Percentiles rank a stretch among this genome's conserved stretches.
These are phyloP conservation scores for Tenualosa thibaudeaui DNA, from an alignment of 2,797 vertebrate genomes.

Conservation along the genomic window DNA sequence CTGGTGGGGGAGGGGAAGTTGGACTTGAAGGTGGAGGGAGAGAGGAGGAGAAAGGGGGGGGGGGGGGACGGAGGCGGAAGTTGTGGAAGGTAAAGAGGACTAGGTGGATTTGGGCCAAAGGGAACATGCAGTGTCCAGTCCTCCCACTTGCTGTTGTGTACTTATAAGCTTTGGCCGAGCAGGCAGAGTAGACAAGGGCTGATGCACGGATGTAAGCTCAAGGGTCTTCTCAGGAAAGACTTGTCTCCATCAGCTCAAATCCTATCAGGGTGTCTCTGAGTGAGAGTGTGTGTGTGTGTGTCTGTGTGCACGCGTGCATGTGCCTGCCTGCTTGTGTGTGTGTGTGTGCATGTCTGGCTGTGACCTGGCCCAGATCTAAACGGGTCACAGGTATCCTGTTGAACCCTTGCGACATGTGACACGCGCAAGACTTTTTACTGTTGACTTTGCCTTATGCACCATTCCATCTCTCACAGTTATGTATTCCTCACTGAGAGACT, in stretches of 20 bases:
- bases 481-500: background rate
- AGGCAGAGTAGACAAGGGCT: background rate
- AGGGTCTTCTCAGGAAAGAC: background rate
- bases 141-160: background rate
- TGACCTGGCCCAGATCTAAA: conserved; percentile 13
- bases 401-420: background rate
- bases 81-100: background rate
- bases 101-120: background rate
- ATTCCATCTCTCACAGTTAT: background rate
- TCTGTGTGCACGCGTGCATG: background rate
- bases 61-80: background rate
- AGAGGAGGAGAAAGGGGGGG: background rate
- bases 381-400: background rate
- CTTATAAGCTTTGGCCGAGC: too few species aligned
- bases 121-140: background rate
- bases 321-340: background rate
- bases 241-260: background rate
- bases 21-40: background rate
- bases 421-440: background rate
- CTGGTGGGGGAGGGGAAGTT: background rate
- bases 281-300: background rate
- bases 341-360: conserved; percentile 10
- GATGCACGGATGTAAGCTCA: background rate
- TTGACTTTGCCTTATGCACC: background rate
- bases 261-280: background rate